Evolutionary conservation across 2,797 vertebrate species (phyloP), one percentile per base, ranked within the genome.

Genomic region (Muscicapa comitata): DNA sequence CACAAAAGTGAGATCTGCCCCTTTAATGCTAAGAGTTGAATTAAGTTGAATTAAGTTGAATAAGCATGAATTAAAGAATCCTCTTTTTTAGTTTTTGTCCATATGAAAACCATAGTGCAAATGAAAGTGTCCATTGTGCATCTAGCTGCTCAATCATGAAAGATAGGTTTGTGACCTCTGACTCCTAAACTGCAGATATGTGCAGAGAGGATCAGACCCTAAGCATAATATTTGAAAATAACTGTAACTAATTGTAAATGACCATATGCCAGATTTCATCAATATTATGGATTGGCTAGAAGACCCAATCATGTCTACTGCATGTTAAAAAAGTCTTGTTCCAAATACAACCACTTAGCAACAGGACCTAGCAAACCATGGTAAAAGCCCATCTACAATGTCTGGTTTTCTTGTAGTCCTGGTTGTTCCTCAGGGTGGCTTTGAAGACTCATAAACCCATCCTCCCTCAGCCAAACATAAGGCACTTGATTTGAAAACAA

Each of bases 401-500:
- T 77, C 2, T 55, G n/a, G 45, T 58, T 89, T 81, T 87, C 37
- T n/a, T 24, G 7, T 53, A 90, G 74, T 79, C 63, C 12, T 86
- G 76, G 58, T 23, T 82, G 11, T 43, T 68, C 88, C 63, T 66
- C n/a, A 42, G 26, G n/a, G 20, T 61, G 62, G 59, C 91, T 96
- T 93, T 84, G 65, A 57, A 94, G 9, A 26, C 19, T 71, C 53
- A 18, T 57, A 95, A 95, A 72, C n/a, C 45, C 65, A 72, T 58
- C 13, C 11, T 92, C 17, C 61, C 50, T 75, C 90, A 79, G 50
- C 58, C 74, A 92, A 79, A 88, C 35, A 31, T 63, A 91, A 74
- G 91, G 82, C 75, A 65, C 57, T 86, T 93, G 42, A 72, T 97
- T 67, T 93, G 38, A 85, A 95, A 91, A 91, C 48, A 90, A 59